A percentile compares a stretch with the other conserved stretches of the same genome.
phyloP scores from a whole-genome alignment of 2,888 invertebrate species.

The Esperia sulphurella region DNA sequence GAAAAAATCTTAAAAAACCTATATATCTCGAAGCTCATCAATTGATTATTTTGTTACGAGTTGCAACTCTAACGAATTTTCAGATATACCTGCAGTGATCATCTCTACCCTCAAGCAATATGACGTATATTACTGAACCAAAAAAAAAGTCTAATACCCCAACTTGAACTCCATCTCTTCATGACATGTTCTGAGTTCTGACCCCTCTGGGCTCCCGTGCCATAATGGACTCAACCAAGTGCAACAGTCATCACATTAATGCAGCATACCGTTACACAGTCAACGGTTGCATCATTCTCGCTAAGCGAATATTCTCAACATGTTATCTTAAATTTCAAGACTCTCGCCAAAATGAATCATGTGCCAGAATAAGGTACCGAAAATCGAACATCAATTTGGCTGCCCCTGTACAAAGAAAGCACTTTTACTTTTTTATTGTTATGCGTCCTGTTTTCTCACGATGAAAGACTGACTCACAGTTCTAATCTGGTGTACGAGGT shows the following conservation, averaged over 20 bases:
- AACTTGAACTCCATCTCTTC: too few relatives aligned
- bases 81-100: too few relatives aligned
- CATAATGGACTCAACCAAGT: slow-evolving; percentile 10
- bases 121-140: too few relatives aligned
- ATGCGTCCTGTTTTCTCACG: slow-evolving; percentile 55
- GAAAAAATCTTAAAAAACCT: too few relatives aligned
- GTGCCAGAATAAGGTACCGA: slow-evolving; percentile 53
- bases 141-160: too few relatives aligned
- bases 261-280: slow-evolving; percentile 49
- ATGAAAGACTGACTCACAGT: slow-evolving; percentile 53
- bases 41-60: too few relatives aligned
- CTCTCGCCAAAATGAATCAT: slow-evolving; percentile 67
- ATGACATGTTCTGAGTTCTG: too few relatives aligned
- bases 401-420: slow-evolving; percentile 68
- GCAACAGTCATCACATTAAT: slow-evolving; percentile 36
- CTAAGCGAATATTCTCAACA: slow-evolving; percentile 66
- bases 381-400: slow-evolving; percentile 63
- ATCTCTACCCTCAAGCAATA: too few relatives aligned
- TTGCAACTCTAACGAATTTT: too few relatives aligned
- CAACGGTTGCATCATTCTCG: slow-evolving; percentile 52
- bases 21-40: too few relatives aligned
- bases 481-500: slow-evolving; percentile 41
- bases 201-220: too few relatives aligned
- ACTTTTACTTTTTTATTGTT: slow-evolving; percentile 73
- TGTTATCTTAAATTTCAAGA: slow-evolving; percentile 62